These are phyloP conservation scores for Mythimna albipuncta DNA, from an alignment of 2,888 invertebrate genomes.

Conservation along the genomic window DNA sequence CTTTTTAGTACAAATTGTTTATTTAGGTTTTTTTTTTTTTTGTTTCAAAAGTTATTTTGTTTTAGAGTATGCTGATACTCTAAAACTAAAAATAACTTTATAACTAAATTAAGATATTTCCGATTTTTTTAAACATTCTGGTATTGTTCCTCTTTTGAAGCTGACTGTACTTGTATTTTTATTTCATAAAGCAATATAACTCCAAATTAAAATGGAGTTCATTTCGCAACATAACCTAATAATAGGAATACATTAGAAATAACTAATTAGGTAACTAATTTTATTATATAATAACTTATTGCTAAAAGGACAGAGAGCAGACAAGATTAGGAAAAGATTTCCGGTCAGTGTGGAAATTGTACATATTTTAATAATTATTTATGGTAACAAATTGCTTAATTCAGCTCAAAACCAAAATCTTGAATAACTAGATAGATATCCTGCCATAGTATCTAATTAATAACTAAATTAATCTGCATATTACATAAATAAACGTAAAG, in stretches of 20 bases:
- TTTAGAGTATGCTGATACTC: no score
- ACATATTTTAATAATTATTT: constrained; percentile 5
- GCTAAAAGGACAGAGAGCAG: constrained; percentile 19
- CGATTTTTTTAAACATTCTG: no score
- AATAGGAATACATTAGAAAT: not conserved
- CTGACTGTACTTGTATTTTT: constrained; percentile 3
- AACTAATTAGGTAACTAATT: constrained; percentile 14
- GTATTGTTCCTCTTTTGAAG: constrained; percentile 1
- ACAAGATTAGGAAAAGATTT: constrained; percentile 14
- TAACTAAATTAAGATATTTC: not conserved
- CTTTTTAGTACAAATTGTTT: not conserved
- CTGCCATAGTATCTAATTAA: constrained; percentile 14
- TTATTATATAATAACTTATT: constrained; percentile 19
- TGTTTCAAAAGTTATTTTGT: not conserved
- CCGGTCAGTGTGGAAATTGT: constrained; percentile 13
- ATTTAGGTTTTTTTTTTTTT: not conserved
- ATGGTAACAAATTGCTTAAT: constrained; percentile 2
- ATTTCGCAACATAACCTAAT: constrained; percentile 9
- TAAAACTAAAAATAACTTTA: no score
- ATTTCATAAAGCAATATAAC: not conserved
- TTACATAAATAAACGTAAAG: no score
- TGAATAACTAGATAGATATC: constrained; percentile 4
- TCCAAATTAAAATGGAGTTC: not conserved
- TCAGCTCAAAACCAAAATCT: constrained; percentile 10
- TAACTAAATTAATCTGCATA: constrained; percentile 1